Conservation (phyloP, 1,140 invertebrate genomes). For the Drosophila ogumai region DNA sequence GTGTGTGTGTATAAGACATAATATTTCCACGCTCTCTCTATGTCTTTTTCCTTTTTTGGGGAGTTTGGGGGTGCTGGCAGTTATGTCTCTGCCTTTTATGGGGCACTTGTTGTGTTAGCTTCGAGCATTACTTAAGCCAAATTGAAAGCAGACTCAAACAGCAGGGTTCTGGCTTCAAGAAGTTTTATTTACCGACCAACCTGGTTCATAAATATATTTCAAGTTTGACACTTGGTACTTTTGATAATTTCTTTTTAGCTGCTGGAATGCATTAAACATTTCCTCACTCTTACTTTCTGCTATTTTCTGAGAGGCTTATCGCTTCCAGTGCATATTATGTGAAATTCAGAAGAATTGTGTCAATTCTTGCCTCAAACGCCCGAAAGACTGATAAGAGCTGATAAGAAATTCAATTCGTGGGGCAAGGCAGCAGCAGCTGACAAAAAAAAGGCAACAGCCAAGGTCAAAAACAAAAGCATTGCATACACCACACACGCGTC, state of each 20-base stretch:
- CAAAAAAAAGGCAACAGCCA: conserved; percentile 5
- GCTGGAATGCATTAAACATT: conserved; percentile 40
- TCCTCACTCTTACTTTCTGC: background rate
- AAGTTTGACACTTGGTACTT: conserved; percentile 50
- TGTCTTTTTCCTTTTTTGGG: conserved; percentile 30
- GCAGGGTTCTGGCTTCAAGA: conserved; percentile 28
- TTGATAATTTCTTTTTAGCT: conserved; percentile 23
- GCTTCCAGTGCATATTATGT: conserved; percentile 23
- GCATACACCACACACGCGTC: conserved; percentile 9
- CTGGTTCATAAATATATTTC: conserved; percentile 44
- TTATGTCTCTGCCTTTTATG: conserved; percentile 58
- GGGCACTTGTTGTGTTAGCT: conserved; percentile 76
- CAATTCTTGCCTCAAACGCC: conserved; percentile 16
- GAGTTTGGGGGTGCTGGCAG: background rate
- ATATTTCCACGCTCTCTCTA: conserved; percentile 23
- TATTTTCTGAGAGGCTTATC: conserved; percentile 18
- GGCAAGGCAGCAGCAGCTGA: conserved; percentile 1
- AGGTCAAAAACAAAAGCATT: conserved; percentile 45
- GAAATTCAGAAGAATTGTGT: conserved; percentile 48
- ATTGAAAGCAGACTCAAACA: conserved; percentile 62
- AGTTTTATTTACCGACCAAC: conserved; percentile 46
- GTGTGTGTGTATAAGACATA: conserved; percentile 7
- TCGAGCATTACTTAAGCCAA: conserved; percentile 63
- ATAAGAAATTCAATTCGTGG: conserved; percentile 24
- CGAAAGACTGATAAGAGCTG: conserved; percentile 34